phyloP scores from a whole-genome alignment of 2,888 invertebrate genomes.

The Agriopis marginaria region DNA sequence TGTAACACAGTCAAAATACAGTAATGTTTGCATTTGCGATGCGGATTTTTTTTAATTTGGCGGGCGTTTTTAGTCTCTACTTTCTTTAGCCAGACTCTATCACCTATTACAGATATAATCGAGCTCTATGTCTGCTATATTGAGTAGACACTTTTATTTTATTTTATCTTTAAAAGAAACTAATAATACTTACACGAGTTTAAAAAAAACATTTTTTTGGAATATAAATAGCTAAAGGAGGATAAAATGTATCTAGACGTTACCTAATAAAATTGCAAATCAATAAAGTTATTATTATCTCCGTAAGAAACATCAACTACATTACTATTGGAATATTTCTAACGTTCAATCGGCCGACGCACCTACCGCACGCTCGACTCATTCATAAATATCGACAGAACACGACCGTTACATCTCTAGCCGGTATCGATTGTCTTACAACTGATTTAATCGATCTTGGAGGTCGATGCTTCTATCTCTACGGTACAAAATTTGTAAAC shows the following conservation, averaged over 20 bases:
- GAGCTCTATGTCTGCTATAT: no score
- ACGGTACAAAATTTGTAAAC: slow-evolving; percentile 13
- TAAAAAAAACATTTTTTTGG: no score
- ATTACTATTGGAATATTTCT: slow-evolving; percentile 18
- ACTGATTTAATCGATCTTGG: slow-evolving; percentile 61
- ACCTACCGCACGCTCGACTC: slow-evolving; percentile 51
- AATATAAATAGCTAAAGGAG: not conserved
- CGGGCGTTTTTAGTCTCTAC: no score
- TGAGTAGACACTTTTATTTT: no score
- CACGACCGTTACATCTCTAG: slow-evolving; percentile 74
- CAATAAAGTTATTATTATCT: not conserved
- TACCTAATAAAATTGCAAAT: not conserved
- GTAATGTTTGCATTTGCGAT: no score
- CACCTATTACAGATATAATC: no score
- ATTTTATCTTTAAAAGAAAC: no score
- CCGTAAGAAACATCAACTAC: not conserved
- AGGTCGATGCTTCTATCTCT: slow-evolving; percentile 35
- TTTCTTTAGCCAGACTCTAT: no score
- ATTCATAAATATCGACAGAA: slow-evolving; percentile 75
- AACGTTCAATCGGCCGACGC: slow-evolving; percentile 14
- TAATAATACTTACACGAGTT: no score
- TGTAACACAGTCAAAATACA: no score
- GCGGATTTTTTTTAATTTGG: no score
- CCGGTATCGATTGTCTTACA: slow-evolving; percentile 68
- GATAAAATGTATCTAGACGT: not conserved